Conservation (phyloP, 2,113 vertebrate genomes). For the Archocentrus centrarchus region DNA sequence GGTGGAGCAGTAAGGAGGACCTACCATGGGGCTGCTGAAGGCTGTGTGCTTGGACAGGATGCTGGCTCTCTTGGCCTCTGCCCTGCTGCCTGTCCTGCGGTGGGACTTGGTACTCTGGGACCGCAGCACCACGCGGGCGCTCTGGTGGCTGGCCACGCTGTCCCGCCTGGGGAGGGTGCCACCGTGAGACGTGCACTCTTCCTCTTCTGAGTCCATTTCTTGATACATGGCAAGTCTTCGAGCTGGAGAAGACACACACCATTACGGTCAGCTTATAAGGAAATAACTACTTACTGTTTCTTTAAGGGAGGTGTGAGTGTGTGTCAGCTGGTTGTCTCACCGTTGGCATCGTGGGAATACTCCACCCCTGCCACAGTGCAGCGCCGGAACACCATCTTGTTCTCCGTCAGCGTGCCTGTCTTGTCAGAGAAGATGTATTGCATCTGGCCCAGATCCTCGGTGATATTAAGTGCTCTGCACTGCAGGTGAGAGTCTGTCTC, state of each 20-base stretch:
- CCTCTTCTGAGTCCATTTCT: conserved; percentile 94
- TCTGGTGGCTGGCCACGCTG: conserved; percentile 89
- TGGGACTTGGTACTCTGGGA: conserved; percentile 93
- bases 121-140: conserved; percentile 84
- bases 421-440: conserved; percentile 99
- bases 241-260: conserved; percentile 74
- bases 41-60: conserved; percentile 94
- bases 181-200: conserved; percentile 84
- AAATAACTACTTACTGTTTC: background rate
- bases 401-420: conserved; percentile 97
- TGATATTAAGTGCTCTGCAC: conserved; percentile 96
- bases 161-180: conserved; percentile 85
- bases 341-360: conserved; percentile 97
- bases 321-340: conserved; percentile 75
- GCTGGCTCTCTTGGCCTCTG: conserved; percentile 91
- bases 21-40: conserved; percentile 99
- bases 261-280: background rate
- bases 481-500: conserved; percentile 94
- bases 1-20: conserved; percentile 16
- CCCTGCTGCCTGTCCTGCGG: conserved; percentile 88
- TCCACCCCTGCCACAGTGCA: conserved; percentile 96
- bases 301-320: background rate
- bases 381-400: conserved; percentile 98
- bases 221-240: conserved; percentile 93
- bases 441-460: conserved; percentile 96